phyloP scores from a whole-genome alignment of 2,113 vertebrate species.

The Anoplopoma fimbria region DNA sequence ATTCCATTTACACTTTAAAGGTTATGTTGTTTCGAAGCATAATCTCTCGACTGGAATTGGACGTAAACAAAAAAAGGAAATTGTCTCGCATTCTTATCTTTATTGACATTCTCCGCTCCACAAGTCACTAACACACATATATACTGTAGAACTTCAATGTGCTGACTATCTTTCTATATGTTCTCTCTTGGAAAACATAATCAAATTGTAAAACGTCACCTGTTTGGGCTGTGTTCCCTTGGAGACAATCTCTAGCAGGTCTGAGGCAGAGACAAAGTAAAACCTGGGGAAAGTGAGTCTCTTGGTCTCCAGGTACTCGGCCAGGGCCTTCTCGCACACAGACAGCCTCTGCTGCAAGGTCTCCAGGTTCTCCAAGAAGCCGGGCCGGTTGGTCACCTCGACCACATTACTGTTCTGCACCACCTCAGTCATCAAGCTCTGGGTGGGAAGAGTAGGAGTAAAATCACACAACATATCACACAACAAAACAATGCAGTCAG shows the following conservation, averaged over 20 bases:
- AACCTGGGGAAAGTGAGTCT: conserved; percentile 82
- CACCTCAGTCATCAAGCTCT: conserved; percentile 80
- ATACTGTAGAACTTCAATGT: neutral
- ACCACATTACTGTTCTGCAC: conserved; percentile 82
- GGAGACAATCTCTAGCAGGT: conserved; percentile 85
- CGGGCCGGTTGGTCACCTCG: conserved; percentile 81
- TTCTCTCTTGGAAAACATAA: conserved; percentile 1
- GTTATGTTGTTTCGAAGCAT: neutral
- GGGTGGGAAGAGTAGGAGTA: neutral
- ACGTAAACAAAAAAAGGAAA: neutral
- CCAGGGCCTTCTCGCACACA: conserved; percentile 84
- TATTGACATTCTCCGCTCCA: neutral
- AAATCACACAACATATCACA: neutral
- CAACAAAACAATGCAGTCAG: neutral
- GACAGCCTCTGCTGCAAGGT: conserved; percentile 82
- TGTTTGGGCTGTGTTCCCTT: conserved; percentile 83
- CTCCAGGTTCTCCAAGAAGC: conserved; percentile 83
- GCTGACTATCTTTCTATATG: neutral
- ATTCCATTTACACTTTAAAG: neutral
- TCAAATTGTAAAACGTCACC: conserved; percentile 55
- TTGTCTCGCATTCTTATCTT: conserved; percentile 19
- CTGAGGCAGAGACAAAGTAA: conserved; percentile 82
- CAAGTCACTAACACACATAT: neutral
- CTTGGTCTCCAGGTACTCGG: conserved; percentile 83
- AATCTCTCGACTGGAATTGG: neutral